Conservation (phyloP, 2,797 vertebrate species). For the Dallia pectoralis region DNA sequence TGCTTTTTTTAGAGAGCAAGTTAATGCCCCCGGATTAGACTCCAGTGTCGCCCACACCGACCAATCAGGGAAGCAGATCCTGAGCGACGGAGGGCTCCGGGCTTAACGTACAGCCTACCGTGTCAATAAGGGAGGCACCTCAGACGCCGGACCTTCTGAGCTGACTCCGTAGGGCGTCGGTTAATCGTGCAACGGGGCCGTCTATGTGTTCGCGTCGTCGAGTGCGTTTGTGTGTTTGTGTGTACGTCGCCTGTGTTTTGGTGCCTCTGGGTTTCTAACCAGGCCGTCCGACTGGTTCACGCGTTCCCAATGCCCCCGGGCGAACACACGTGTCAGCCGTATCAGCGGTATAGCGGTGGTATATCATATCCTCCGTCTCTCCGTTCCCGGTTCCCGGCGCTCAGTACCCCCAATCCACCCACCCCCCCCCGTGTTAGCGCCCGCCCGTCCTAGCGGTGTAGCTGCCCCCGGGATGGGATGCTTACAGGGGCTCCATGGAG, state of each 20-base stretch:
- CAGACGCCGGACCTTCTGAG: neutral
- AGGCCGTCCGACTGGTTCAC: too few relatives aligned
- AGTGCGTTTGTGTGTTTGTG: too few relatives aligned
- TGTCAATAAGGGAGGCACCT: neutral
- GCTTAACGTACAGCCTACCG: conserved; percentile 27
- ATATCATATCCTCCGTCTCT: neutral
- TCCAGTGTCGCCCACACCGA: conserved; percentile 72
- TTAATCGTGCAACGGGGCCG: neutral
- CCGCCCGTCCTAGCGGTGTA: conserved; percentile 22
- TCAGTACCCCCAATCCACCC: too few relatives aligned
- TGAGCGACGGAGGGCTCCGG: conserved; percentile 27
- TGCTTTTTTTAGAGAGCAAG: conserved; percentile 85
- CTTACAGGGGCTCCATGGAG: conserved; percentile 71
- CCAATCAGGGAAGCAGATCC: conserved; percentile 68
- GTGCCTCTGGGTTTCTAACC: too few relatives aligned
- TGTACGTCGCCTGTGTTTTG: too few relatives aligned
- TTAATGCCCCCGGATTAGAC: conserved; percentile 82
- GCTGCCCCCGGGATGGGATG: conserved; percentile 42
- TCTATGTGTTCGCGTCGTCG: neutral
- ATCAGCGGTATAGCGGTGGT: too few relatives aligned
- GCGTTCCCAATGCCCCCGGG: too few relatives aligned
- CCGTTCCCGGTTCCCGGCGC: neutral
- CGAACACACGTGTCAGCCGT: too few relatives aligned
- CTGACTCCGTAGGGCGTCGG: neutral
- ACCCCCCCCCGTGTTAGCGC: neutral